A percentile compares a stretch with the other conserved stretches of the same genome.
Conservation (phyloP, 2,113 vertebrate genomes). For the Menura novaehollandiae region DNA sequence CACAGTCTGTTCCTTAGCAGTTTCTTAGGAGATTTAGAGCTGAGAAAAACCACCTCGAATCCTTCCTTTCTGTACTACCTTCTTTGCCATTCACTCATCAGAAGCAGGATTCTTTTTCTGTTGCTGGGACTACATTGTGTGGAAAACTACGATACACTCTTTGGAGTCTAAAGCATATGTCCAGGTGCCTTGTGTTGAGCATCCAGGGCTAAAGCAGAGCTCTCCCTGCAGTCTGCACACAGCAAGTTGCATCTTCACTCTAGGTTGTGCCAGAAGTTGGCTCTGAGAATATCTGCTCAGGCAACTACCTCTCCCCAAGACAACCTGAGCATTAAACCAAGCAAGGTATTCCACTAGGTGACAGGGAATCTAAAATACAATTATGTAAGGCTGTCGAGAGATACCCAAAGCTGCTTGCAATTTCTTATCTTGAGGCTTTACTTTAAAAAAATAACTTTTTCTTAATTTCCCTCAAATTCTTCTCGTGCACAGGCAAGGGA, state of each 20-base stretch:
- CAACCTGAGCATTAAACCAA: not conserved
- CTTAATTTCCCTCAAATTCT: not conserved
- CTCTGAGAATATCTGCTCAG: not conserved
- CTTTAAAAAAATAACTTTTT: not conserved
- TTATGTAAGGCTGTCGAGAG: not conserved
- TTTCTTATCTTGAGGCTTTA: not conserved
- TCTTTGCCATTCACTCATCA: not conserved
- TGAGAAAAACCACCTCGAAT: not conserved
- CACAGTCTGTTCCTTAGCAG: not conserved
- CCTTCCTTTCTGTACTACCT: not conserved
- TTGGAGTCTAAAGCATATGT: not conserved
- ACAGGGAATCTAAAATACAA: not conserved
- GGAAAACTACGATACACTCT: not conserved
- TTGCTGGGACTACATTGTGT: not conserved
- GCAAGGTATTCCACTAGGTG: not conserved
- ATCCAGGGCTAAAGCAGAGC: not conserved
- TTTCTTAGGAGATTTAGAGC: not conserved
- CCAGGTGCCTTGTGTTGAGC: not conserved
- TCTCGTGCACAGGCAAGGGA: not conserved
- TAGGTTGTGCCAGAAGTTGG: not conserved
- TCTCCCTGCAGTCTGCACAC: not conserved
- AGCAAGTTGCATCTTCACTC: fast-evolving
- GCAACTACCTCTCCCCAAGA: not conserved
- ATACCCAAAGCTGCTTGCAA: not conserved
- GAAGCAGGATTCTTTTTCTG: not conserved